Evolutionary conservation across 2,888 invertebrate genomes (phyloP).

Genomic region (Bimastos eiseni): DNA sequence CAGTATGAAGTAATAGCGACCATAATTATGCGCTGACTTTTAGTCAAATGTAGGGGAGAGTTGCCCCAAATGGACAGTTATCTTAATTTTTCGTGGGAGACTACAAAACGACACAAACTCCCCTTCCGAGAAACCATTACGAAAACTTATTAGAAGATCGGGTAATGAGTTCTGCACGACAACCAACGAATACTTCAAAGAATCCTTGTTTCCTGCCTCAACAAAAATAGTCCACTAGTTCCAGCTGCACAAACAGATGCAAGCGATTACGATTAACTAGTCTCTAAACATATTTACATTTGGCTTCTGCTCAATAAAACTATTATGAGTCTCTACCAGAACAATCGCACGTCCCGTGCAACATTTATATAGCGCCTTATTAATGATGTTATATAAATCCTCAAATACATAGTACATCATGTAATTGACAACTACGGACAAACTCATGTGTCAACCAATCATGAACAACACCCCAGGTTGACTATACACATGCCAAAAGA

Average conservation of each 20-base stretch:
- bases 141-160: not conserved
- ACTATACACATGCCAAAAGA: not conserved
- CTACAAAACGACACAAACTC: not conserved
- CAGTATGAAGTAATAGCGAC: no score
- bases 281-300: not conserved
- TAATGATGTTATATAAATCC: not conserved
- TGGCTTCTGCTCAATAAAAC: not conserved
- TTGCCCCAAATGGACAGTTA: no score
- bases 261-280: constrained; percentile 1
- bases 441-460: not conserved
- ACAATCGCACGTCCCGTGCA: not conserved
- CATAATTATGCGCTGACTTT: no score
- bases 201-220: not conserved
- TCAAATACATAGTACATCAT: not conserved
- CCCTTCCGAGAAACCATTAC: not conserved
- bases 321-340: not conserved
- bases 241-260: not conserved
- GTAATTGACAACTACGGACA: not conserved
- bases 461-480: not conserved
- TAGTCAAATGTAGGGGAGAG: no score
- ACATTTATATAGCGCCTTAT: not conserved
- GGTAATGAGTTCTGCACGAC: not conserved
- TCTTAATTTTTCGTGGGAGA: no score
- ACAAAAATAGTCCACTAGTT: not conserved
- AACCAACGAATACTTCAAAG: not conserved